Evolutionary conservation across 1,140 invertebrate species (phyloP).

Genomic region (Heterodera carotae): DNA sequence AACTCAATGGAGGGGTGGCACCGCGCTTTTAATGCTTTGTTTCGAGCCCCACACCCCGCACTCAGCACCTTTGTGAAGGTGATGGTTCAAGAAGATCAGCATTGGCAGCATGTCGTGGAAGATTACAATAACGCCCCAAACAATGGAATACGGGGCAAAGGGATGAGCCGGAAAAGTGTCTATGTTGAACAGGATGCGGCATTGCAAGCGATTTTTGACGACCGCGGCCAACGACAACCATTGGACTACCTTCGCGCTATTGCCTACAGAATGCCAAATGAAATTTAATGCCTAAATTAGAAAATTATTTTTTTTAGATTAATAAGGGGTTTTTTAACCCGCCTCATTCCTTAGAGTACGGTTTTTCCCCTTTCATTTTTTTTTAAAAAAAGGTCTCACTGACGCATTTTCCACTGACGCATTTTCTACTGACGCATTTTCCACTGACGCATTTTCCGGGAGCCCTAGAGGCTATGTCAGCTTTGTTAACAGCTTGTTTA

Average conservation of each 20-base stretch:
- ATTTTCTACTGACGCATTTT: slow-evolving; percentile 10
- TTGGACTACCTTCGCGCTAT: slow-evolving; percentile 7
- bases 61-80: slow-evolving; percentile 3
- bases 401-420: slow-evolving; percentile 18
- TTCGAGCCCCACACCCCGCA: slow-evolving; percentile 1
- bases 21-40: slow-evolving; percentile 5
- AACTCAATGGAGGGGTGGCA: slow-evolving; percentile 7
- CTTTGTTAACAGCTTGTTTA: too few species aligned
- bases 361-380: neutral
- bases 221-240: neutral
- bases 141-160: slow-evolving; percentile 5
- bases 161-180: neutral
- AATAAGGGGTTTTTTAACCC: neutral
- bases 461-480: too few species aligned
- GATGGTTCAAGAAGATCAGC: neutral
- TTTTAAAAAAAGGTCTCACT: neutral
- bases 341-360: neutral
- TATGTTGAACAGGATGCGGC: slow-evolving; percentile 14
- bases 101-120: neutral
- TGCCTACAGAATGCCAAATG: slow-evolving; percentile 11
- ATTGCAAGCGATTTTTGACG: neutral
- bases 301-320: neutral
- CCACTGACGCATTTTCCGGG: neutral
- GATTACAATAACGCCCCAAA: slow-evolving; percentile 3
- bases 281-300: neutral